Percentiles rank a stretch among this genome's conserved stretches.
Evolutionary conservation across 2,113 vertebrate species (phyloP).

Genomic region (Ivindomyrus marchei): DNA sequence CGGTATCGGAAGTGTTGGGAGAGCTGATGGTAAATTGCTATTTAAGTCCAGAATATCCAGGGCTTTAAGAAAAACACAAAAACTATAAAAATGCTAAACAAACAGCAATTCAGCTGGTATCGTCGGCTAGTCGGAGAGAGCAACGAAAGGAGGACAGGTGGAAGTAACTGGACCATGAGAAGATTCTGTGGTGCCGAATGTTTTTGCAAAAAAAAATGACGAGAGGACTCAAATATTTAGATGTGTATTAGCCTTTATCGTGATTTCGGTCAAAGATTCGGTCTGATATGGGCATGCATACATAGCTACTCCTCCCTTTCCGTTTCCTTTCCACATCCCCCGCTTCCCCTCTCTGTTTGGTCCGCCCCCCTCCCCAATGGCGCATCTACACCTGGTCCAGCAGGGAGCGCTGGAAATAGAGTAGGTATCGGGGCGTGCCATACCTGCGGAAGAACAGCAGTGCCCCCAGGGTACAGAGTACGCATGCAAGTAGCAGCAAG

Average conservation of each 20-base stretch:
- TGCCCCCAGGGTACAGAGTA: slow-evolving; percentile 65
- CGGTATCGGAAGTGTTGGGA: background rate
- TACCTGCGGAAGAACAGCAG: slow-evolving; percentile 74
- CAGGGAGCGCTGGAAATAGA: slow-evolving; percentile 82
- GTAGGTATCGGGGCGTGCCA: slow-evolving; percentile 76
- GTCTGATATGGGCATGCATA: slow-evolving; percentile 1
- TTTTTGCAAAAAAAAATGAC: slow-evolving; percentile 6
- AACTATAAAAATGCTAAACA: slow-evolving; percentile 50
- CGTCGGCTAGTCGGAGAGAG: slow-evolving; percentile 41
- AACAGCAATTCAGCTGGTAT: slow-evolving; percentile 65
- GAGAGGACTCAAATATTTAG: background rate
- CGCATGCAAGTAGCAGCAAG: slow-evolving; percentile 68
- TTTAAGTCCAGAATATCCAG: slow-evolving; percentile 22
- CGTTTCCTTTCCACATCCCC: background rate
- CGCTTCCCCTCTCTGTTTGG: background rate
- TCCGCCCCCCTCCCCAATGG: background rate
- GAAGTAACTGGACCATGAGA: slow-evolving; percentile 14
- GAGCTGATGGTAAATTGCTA: background rate
- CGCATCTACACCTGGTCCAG: slow-evolving; percentile 78
- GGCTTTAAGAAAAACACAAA: slow-evolving; percentile 44
- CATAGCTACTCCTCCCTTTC: background rate
- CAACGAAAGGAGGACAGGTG: slow-evolving; percentile 23
- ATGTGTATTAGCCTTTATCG: background rate
- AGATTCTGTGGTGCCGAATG: background rate
- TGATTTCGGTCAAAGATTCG: slow-evolving; percentile 26